phyloP scores from a whole-genome alignment of 2,797 vertebrate species.

The Tiaroga cobitis region DNA sequence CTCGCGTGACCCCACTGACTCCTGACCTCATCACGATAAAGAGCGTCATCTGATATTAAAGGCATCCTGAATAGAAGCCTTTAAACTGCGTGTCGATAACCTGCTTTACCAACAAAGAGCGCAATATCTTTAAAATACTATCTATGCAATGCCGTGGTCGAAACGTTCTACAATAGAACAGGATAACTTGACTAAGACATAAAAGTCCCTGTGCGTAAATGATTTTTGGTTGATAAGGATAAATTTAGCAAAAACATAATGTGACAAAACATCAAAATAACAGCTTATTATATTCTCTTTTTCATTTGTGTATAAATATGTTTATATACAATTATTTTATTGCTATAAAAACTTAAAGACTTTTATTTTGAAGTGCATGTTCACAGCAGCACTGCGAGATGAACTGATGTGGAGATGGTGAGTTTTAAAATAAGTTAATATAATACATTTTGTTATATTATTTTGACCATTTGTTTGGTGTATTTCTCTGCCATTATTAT shows the following conservation, averaged over 20 bases:
- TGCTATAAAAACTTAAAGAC: not conserved
- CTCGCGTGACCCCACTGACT: not conserved
- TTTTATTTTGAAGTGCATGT: not conserved
- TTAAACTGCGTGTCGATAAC: not conserved
- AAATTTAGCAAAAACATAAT: not conserved
- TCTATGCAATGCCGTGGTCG: not conserved
- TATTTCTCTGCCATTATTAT: not conserved
- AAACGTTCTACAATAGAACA: not conserved
- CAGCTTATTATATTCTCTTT: not conserved
- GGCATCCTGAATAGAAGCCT: not conserved
- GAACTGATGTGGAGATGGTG: not conserved
- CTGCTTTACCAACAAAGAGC: not conserved
- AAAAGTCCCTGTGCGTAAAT: not conserved
- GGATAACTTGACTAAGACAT: not conserved
- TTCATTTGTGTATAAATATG: no score
- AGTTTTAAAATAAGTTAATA: not conserved
- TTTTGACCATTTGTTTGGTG: not conserved
- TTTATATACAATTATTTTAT: not conserved
- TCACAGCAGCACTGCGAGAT: not conserved
- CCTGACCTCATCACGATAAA: not conserved
- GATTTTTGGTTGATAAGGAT: not conserved
- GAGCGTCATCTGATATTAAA: not conserved
- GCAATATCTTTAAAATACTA: not conserved
- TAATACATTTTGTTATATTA: not conserved
- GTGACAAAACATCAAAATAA: not conserved